Evolutionary conservation across 2,888 invertebrate species (phyloP), one percentile per base, ranked within the genome.

Genomic region (Hermaeophaga mercurialis): DNA sequence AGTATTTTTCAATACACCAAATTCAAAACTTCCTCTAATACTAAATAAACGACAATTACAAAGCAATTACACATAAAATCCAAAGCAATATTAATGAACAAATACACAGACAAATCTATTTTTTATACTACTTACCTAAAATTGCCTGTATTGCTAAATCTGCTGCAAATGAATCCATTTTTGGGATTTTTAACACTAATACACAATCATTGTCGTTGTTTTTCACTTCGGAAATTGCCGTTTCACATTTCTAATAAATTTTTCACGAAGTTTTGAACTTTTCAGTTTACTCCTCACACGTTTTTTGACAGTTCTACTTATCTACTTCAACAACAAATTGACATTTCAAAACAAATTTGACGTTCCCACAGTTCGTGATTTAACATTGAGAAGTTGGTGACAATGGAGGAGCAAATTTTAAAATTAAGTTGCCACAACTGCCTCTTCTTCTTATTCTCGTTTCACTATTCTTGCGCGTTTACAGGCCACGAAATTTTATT

Each of bases 91-190:
- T 11, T 36, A 36, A 36, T 9, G 17, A 9, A 17, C 5, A 17
- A 17, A 36, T 36, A 36, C 14, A 14, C 17, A 39, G 3, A 48
- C 17, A 39, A 48, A 28, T 26, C n/a, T 18, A 41, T 43, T 43
- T 52, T 43, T 44, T 44, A 48, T 11, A 17, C 34, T 31, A 71
- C 75, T 70, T 65, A 75, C 75, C 74, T 58, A 75, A 67, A 63
- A 75, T 71, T 56, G 74, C 75, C 58, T 75, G 74, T 53, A 75
- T 66, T 39, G 73, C 73, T 62, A 75, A 67, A 66, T 76, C 77
- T 56, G 73, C 71, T 44, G 72, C 64, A 57, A 73, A 62, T 26
- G 73, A 64, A 68, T 76, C 76, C 77, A 77, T 77, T 65, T 60
- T 66, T 64, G 53, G 44, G 52, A 41, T 24, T 14, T 44, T 47